These are phyloP conservation scores for Ophion costatus DNA, from an alignment of 2,888 invertebrate genomes.

Conservation along the genomic window DNA sequence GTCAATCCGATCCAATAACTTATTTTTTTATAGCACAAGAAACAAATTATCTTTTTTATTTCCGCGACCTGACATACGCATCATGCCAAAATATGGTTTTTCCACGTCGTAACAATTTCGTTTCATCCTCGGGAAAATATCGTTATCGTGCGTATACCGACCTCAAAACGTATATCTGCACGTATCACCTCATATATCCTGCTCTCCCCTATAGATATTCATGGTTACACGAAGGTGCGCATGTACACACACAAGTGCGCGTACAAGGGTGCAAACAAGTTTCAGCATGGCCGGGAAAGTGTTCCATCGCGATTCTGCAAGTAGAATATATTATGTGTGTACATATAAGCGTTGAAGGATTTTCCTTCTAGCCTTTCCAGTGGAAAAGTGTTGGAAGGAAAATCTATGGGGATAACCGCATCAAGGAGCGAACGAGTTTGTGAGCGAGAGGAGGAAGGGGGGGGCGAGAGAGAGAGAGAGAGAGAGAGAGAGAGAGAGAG, in stretches of 20 bases:
- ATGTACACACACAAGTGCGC: neutral
- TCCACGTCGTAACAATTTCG: constrained; percentile 25
- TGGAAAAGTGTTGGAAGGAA: constrained; percentile 23
- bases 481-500: neutral
- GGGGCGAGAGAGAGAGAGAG: too few relatives aligned
- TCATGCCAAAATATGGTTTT: constrained; percentile 5
- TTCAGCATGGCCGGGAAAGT: constrained; percentile 7
- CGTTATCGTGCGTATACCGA: constrained; percentile 20
- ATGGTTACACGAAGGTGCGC: neutral
- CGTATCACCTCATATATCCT: constrained; percentile 24
- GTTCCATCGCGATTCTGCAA: constrained; percentile 31
- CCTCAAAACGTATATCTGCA: constrained; percentile 14
- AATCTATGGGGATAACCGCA: constrained; percentile 1
- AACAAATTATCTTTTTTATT: neutral
- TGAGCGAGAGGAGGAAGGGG: too few relatives aligned
- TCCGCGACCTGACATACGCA: neutral
- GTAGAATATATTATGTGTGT: neutral
- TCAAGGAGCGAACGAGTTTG: neutral
- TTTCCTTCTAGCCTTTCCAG: constrained; percentile 9
- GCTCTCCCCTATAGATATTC: neutral
- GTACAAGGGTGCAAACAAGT: constrained; percentile 45
- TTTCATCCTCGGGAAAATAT: constrained; percentile 20
- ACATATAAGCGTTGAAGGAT: constrained; percentile 23
- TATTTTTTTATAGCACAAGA: neutral
- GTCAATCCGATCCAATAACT: too few relatives aligned